These are phyloP conservation scores for Ictalurus furcatus DNA, from an alignment of 2,113 vertebrate species.

Conservation along the genomic window DNA sequence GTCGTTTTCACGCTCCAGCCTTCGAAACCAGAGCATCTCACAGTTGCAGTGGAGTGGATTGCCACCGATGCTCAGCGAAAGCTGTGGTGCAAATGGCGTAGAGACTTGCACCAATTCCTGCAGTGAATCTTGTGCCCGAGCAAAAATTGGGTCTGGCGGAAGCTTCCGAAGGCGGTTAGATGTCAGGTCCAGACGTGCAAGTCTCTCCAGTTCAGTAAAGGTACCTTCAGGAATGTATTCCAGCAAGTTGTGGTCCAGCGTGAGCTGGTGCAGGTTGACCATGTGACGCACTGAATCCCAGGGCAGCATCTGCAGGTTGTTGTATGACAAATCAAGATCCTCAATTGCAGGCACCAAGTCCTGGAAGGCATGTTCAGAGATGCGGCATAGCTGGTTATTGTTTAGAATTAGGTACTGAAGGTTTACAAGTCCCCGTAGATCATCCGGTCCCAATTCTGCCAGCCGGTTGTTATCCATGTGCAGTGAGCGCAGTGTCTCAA, in stretches of 20 bases:
- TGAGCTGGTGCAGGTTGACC: conserved; percentile 91
- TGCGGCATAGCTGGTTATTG: conserved; percentile 87
- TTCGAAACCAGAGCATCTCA: conserved; percentile 87
- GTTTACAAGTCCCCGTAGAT: conserved; percentile 86
- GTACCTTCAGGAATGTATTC: conserved; percentile 91
- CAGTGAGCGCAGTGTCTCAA: conserved; percentile 89
- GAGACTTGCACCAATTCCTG: conserved; percentile 64
- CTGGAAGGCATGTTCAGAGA: conserved; percentile 85
- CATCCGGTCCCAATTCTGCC: conserved; percentile 83
- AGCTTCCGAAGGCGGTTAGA: conserved; percentile 92
- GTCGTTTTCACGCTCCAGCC: conserved; percentile 85
- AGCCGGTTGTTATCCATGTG: conserved; percentile 91
- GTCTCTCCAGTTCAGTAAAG: conserved; percentile 79
- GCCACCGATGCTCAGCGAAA: conserved; percentile 88
- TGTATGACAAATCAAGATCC: conserved; percentile 92
- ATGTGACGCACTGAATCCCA: conserved; percentile 88
- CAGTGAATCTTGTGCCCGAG: conserved; percentile 81
- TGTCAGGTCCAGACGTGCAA: conserved; percentile 88
- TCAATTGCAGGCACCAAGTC: conserved; percentile 85
- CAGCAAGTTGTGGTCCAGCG: conserved; percentile 91
- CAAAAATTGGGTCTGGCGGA: conserved; percentile 89
- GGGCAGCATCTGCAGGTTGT: conserved; percentile 84
- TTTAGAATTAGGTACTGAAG: conserved; percentile 93
- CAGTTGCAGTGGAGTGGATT: conserved; percentile 94
- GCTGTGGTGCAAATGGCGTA: conserved; percentile 81